Base-by-base conservation (phyloP, 2,113 vertebrate species). In the Gallinago undulata region DNA sequence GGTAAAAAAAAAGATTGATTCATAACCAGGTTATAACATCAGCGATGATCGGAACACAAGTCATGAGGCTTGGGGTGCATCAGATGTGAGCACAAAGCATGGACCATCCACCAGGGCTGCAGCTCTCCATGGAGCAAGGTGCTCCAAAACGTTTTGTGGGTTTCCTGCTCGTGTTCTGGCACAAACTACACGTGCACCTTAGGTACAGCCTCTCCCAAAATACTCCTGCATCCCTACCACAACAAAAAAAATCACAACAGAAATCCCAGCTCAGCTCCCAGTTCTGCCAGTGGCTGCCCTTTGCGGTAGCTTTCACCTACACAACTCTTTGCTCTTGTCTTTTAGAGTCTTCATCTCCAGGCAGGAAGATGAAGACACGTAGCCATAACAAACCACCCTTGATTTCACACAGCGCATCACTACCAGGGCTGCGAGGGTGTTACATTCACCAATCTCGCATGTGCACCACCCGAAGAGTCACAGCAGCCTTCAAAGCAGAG, bases 161-260 rank as follows among this genome's bases (percentile, higher is more conserved):
- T 37, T 67, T 55, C 13, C 37, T 67, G 17, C 5, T 87, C 3
- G 1, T 9, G 7, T 35, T 75, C 41, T 31, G 13, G 17, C 7
- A 31, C 41, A 31, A 73, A 19, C 12, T 9, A 4, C 12, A 2
- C 0, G 0, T 18, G 12, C 27, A 7, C 19, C 31, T 37, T 7
- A 27, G 33, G 35, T 3, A 8, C 1, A 39, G 4, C 5, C 50
- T 45, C 50, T 66, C 76, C 73, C n/a, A 2, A 37, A 25, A 62
- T 2, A 22, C 35, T 74, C 41, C 74, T 41, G 45, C 30, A 53
- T 8, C 35, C 35, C 37, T 28, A 39, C 27, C 50, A 28, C 4
- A 19, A 17, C 35, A 37, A 39, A 39, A 39, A 11, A 39, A 13
- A 11, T 5, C 72, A 2, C 33, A 10, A 9, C 2, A 7, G 8